These are phyloP conservation scores for Eristalinus aeneus DNA, from an alignment of 2,888 invertebrate species.

Conservation along the genomic window DNA sequence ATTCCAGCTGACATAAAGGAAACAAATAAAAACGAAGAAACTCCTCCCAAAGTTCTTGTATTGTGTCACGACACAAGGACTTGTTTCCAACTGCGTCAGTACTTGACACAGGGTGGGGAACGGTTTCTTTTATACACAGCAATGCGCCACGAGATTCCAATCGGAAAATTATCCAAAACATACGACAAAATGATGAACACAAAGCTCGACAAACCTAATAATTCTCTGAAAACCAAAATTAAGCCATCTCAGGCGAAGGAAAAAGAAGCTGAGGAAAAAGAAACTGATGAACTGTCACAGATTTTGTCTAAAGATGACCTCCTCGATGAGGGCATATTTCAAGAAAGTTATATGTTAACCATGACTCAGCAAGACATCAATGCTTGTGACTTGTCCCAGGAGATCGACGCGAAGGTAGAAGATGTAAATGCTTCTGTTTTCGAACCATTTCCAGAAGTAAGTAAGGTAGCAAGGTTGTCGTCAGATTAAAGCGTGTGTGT, in stretches of 20 bases:
- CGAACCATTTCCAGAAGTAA: conserved; percentile 85
- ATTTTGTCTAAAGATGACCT: conserved; percentile 75
- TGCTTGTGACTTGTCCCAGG: conserved; percentile 48
- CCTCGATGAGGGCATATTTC: conserved; percentile 81
- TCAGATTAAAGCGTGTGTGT: background rate
- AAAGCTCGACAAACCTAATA: conserved; percentile 57
- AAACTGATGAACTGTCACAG: conserved; percentile 76
- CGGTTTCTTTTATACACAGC: conserved; percentile 85
- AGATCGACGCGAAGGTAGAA: conserved; percentile 68
- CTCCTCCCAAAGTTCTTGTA: conserved; percentile 87
- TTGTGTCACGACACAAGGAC: conserved; percentile 92
- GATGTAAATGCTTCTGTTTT: conserved; percentile 80
- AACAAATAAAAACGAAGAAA: conserved; percentile 74
- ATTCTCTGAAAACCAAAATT: conserved; percentile 70
- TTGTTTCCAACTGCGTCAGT: conserved; percentile 89
- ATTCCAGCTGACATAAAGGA: conserved; percentile 88
- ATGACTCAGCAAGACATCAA: conserved; percentile 83
- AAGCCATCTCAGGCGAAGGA: conserved; percentile 19
- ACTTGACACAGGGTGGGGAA: conserved; percentile 85
- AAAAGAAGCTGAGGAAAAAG: conserved; percentile 71
- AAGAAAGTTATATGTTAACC: conserved; percentile 86
- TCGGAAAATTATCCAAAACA: conserved; percentile 83
- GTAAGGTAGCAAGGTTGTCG: background rate
- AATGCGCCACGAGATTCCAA: conserved; percentile 83
- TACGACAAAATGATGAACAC: conserved; percentile 80